Evolutionary conservation across 2,888 invertebrate species (phyloP).

Genomic region (Limnephilus lunatus): DNA sequence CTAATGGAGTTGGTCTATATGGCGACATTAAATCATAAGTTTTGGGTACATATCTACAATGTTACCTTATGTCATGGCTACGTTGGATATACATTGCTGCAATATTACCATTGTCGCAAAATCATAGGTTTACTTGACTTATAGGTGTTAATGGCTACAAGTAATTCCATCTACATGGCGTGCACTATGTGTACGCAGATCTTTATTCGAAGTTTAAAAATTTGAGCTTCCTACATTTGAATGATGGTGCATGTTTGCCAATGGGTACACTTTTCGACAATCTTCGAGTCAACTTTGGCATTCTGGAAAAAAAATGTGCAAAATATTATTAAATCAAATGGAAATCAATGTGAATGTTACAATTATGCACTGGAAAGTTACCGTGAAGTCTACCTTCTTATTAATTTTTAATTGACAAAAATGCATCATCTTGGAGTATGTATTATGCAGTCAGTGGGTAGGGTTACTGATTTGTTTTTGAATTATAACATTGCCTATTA

Average conservation of each 20-base stretch:
- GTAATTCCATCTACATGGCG: background rate
- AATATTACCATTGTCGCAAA: background rate
- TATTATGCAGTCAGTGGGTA: background rate
- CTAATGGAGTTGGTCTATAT: background rate
- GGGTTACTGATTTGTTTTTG: background rate
- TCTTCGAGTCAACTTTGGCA: background rate
- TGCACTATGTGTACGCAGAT: background rate
- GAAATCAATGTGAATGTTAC: background rate
- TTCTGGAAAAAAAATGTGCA: background rate
- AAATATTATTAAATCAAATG: background rate
- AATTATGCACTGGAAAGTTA: background rate
- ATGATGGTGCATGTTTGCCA: background rate
- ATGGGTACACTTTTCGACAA: background rate
- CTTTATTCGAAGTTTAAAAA: background rate
- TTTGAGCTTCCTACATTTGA: background rate
- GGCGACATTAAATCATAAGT: background rate
- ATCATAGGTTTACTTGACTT: background rate
- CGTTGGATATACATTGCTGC: background rate
- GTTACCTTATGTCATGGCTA: background rate
- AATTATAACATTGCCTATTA: background rate
- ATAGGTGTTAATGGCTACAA: background rate
- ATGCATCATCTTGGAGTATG: background rate
- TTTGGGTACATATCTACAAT: background rate
- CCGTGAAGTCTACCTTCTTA: background rate
- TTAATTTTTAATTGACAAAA: background rate